These are phyloP conservation scores for Stenoptilia bipunctidactyla DNA, from an alignment of 2,888 invertebrate genomes.

Conservation along the genomic window DNA sequence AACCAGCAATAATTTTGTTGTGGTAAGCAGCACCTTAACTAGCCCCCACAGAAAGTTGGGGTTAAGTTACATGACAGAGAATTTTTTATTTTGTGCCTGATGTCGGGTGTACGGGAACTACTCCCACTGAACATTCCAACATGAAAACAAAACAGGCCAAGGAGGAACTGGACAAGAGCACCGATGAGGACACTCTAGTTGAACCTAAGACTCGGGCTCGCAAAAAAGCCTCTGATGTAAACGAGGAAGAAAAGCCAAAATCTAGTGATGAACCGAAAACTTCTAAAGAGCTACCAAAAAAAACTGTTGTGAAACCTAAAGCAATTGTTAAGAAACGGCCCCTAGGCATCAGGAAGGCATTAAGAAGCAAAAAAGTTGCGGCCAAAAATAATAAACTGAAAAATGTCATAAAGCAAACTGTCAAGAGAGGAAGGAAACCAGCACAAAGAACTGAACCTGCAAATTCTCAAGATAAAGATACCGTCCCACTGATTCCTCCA, in stretches of 20 bases:
- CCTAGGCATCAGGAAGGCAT: constrained; percentile 55
- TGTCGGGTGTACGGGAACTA: constrained; percentile 58
- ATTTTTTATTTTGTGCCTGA: constrained; percentile 40
- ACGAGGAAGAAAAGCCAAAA: constrained; percentile 49
- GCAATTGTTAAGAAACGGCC: constrained; percentile 54
- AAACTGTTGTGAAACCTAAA: constrained; percentile 44
- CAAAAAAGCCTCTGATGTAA: constrained; percentile 53
- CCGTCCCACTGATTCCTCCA: constrained; percentile 46
- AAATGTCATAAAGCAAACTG: constrained; percentile 41
- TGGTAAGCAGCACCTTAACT: too few species aligned
- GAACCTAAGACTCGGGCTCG: constrained; percentile 64
- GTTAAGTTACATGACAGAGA: background rate
- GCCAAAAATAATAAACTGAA: constrained; percentile 45
- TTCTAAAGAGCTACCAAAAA: constrained; percentile 49
- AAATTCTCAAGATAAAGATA: constrained; percentile 45
- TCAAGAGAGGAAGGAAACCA: constrained; percentile 45
- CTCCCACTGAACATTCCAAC: constrained; percentile 64
- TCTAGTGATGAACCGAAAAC: constrained; percentile 50
- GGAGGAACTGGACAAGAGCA: constrained; percentile 55
- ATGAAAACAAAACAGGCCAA: constrained; percentile 66
- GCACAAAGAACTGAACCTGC: constrained; percentile 38
- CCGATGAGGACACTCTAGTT: constrained; percentile 50
- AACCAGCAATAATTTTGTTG: too few species aligned
- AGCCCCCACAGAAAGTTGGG: too few species aligned
- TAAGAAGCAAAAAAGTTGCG: constrained; percentile 51